Base-by-base conservation (phyloP, 2,113 vertebrate species). In the Oryzias curvinotus region DNA sequence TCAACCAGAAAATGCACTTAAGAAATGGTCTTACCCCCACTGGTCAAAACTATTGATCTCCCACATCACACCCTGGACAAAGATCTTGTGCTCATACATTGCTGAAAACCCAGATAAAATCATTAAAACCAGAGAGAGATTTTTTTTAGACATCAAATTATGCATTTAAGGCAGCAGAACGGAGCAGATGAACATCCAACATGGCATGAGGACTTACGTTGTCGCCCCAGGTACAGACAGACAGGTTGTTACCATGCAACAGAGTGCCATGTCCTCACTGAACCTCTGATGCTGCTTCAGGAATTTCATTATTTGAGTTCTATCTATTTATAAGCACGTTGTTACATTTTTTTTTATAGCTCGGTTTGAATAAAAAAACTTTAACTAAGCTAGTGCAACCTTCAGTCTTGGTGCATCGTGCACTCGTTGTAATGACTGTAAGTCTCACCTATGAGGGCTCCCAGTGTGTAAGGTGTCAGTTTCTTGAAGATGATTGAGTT, bases 21-120 rank as follows among this genome's bases (percentile, higher is more conserved):
- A 71, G 18, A 71, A 58, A 42, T 7, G 3, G 5, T 94, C 96
- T 96, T 82, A 99, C 97, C 97, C 97, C 97, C 97, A 99, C 86
- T 99, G 97, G 85, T 99, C 97, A 30, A 96, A 99, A 78, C 96
- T 99, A 93, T 99, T 99, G 81, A 99, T 95, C 72, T 99, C 96
- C 97, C 97, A 99, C 69, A 99, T 92, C 51, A 95, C 16, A 42
- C 97, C 97, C 91, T 99, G 97, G 65, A 98, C 88, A 80, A 98
- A 99, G 91, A 99, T 99, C 91, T 99, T 99, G 88, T 99, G 97
- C 66, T 99, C 97, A 30, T 98, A 99, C 95, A 98, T 93, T 3
- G 96, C 97, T 99, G 78, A 6, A 51, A 87, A 62, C 67, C 68
- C 10, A 42, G 66, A 14, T 47, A 63, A 28, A 50, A 81, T 48